Conservation (phyloP, 2,797 vertebrate genomes). For the Pogoniulus pusillus region DNA sequence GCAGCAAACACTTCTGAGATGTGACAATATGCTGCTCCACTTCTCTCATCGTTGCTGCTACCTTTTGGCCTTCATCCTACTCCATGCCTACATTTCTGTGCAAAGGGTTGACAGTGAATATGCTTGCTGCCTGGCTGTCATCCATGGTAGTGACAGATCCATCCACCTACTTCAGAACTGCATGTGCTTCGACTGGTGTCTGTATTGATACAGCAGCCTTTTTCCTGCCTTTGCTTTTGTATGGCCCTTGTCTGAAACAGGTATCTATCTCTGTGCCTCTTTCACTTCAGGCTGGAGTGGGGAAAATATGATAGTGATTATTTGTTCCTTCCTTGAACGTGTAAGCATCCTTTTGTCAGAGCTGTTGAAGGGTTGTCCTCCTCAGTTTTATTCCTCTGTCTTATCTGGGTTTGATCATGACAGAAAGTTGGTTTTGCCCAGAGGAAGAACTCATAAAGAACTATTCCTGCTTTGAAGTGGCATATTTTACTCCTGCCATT, state of each 20-base stretch:
- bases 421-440: neutral
- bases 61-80: conserved; percentile 9
- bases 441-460: neutral
- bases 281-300: neutral
- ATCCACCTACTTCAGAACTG: conserved; percentile 4
- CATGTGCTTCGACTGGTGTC: neutral
- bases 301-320: neutral
- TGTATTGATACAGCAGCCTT: neutral
- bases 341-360: neutral
- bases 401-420: neutral
- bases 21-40: neutral
- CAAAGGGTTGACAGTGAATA: neutral
- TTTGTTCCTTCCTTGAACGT: neutral
- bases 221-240: neutral
- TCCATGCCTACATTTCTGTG: neutral
- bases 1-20: neutral
- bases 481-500: neutral
- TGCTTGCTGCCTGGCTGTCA: conserved; percentile 8
- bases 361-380: neutral
- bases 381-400: neutral
- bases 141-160: neutral
- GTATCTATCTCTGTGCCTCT: neutral
- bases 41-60: neutral
- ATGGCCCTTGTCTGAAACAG: neutral
- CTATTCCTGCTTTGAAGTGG: neutral